Evolutionary conservation across 2,888 invertebrate genomes (phyloP).

Genomic region (Cistogaster globosa): DNA sequence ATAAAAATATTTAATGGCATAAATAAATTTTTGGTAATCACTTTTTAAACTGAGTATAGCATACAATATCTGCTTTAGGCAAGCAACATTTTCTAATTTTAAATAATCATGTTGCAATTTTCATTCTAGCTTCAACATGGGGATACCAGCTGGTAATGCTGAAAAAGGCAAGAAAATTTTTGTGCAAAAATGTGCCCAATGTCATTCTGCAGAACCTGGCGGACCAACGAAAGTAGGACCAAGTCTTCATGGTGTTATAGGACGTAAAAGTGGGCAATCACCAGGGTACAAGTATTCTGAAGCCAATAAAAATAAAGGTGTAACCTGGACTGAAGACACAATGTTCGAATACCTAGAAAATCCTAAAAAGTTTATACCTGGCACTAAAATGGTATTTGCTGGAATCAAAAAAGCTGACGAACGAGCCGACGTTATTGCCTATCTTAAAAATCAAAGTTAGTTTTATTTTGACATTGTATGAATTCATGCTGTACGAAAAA

Average conservation of each 20-base stretch:
- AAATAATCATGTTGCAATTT: neutral
- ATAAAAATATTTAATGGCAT: too few species aligned
- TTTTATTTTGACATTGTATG: neutral
- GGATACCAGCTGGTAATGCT: constrained; percentile 92
- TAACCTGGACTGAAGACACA: constrained; percentile 96
- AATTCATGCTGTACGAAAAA: neutral
- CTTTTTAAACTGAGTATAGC: too few species aligned
- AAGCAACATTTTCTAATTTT: too few species aligned
- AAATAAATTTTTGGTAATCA: too few species aligned
- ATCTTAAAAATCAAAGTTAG: constrained; percentile 86
- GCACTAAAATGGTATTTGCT: constrained; percentile 99
- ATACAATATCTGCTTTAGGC: too few species aligned
- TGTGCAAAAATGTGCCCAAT: constrained; percentile 97
- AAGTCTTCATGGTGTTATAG: constrained; percentile 94
- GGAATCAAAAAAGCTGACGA: constrained; percentile 98
- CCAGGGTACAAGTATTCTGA: constrained; percentile 95
- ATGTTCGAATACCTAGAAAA: constrained; percentile 97
- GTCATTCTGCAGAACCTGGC: constrained; percentile 96
- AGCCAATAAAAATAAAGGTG: constrained; percentile 97
- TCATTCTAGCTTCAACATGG: constrained; percentile 84
- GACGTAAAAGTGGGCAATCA: constrained; percentile 97
- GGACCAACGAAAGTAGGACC: constrained; percentile 99
- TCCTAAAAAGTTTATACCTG: constrained; percentile 99
- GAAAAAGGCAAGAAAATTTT: constrained; percentile 99
- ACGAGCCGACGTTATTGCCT: constrained; percentile 96